phyloP scores from a whole-genome alignment of 2,797 vertebrate genomes.

The Aselliscus stoliczkanus region DNA sequence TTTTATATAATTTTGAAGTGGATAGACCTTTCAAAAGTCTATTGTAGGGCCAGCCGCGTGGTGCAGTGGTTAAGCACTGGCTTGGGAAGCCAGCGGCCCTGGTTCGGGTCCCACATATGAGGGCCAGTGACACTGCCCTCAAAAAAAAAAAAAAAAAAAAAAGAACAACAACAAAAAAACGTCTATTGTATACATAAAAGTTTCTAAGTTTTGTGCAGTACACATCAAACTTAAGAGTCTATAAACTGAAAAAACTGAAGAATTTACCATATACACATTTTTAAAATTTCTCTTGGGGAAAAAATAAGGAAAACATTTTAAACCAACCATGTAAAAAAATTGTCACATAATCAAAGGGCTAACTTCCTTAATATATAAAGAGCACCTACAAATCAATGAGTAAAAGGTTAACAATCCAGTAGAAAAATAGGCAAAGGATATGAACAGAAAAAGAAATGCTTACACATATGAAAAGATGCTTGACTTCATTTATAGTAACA shows the following conservation, averaged over 20 bases:
- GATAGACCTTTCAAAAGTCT: not conserved
- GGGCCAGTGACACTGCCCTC: too few species aligned
- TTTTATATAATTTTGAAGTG: not conserved
- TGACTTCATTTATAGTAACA: not conserved
- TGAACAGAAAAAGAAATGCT: not conserved
- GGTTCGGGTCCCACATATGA: too few species aligned
- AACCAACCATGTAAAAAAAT: not conserved
- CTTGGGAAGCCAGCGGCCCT: too few species aligned
- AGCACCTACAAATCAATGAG: not conserved
- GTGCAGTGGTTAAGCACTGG: too few species aligned
- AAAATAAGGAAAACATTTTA: not conserved
- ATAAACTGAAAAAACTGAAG: not conserved
- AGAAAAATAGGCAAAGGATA: not conserved
- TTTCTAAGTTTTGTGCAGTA: not conserved
- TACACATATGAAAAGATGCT: not conserved
- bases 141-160: too few species aligned
- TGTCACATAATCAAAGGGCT: not conserved
- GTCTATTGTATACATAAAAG: not conserved
- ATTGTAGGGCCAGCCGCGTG: too few species aligned
- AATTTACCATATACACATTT: not conserved
- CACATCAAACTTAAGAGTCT: not conserved
- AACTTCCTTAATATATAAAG: not conserved
- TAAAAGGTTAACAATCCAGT: not conserved
- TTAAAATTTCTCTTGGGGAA: not conserved
- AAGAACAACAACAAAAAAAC: too few species aligned